Conservation (phyloP, 2,113 vertebrate species). For the Psilopsiagon aymara region DNA sequence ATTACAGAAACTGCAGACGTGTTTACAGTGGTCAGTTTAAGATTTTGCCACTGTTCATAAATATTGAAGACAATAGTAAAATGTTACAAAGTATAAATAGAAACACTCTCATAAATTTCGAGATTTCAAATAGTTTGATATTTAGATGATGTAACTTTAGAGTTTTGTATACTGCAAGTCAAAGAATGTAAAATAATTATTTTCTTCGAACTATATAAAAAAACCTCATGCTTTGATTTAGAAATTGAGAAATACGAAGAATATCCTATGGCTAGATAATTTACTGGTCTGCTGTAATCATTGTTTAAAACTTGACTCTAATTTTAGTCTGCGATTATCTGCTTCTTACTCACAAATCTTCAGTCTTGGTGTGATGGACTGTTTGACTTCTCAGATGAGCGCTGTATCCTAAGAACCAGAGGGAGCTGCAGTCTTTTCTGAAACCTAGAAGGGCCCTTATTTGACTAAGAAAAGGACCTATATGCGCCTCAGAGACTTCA, state of each 20-base stretch:
- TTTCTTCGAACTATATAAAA: background rate
- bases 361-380: background rate
- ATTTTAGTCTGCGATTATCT: background rate
- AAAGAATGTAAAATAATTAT: background rate
- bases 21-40: background rate
- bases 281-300: background rate
- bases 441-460: background rate
- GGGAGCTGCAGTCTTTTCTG: background rate
- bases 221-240: background rate
- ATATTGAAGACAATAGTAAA: background rate
- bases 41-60: background rate
- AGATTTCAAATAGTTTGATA: background rate
- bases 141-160: background rate
- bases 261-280: background rate
- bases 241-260: background rate
- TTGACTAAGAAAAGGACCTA: background rate
- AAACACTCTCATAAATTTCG: background rate
- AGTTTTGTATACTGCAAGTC: background rate
- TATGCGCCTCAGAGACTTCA: background rate
- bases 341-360: background rate
- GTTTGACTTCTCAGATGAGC: background rate
- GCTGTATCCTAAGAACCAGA: background rate
- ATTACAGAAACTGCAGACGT: background rate
- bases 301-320: background rate
- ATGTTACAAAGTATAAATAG: background rate